Conservation (phyloP, 2,797 vertebrate genomes). For the Phaenicophaeus curvirostris region DNA sequence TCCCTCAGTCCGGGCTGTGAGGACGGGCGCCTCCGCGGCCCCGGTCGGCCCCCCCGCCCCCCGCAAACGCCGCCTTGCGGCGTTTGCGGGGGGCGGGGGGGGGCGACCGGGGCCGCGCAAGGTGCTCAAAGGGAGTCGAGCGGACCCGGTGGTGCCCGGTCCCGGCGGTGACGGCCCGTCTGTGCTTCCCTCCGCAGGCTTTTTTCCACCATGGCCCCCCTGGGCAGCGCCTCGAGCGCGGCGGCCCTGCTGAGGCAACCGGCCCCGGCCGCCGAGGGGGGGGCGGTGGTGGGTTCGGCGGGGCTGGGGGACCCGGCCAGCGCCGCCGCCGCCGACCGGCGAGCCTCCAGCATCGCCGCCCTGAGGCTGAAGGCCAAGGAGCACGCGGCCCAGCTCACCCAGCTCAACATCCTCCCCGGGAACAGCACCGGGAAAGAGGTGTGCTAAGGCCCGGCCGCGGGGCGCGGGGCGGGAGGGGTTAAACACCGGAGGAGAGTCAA, state of each 20-base stretch:
- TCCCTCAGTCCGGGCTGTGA: background rate
- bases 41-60: too few relatives aligned
- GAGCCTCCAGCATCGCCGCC: constrained; percentile 96
- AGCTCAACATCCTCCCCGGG: constrained; percentile 94
- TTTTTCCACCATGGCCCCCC: constrained; percentile 95
- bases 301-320: constrained; percentile 88
- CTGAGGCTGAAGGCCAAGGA: constrained; percentile 98
- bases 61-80: too few relatives aligned
- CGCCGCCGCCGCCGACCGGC: constrained; percentile 89
- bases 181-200: constrained; percentile 83
- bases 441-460: constrained; percentile 83
- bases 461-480: background rate
- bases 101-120: too few relatives aligned
- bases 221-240: constrained; percentile 94
- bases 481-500: background rate
- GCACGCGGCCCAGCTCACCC: constrained; percentile 97
- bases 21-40: too few relatives aligned
- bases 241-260: constrained; percentile 92
- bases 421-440: constrained; percentile 95
- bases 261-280: constrained; percentile 85
- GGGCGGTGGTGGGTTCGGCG: constrained; percentile 85
- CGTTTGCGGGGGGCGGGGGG: too few relatives aligned
- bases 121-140: too few relatives aligned
- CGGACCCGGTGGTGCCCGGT: background rate
- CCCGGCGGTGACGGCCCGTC: constrained; percentile 43